Conservation (phyloP, 1,140 invertebrate genomes). For the Pseudomyrmex dendroicus region DNA sequence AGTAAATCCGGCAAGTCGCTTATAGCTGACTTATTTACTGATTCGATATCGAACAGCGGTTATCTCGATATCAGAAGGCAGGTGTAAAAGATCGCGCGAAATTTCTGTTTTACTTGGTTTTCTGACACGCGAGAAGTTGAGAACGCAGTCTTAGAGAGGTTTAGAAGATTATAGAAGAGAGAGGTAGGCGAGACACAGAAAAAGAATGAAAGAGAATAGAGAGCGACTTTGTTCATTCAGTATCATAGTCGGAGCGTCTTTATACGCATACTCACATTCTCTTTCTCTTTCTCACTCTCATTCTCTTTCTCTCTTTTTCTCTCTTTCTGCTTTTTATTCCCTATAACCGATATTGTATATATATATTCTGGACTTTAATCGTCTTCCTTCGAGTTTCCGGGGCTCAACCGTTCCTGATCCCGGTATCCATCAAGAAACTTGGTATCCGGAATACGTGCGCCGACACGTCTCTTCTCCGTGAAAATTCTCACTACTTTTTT, state of each 20-base stretch:
- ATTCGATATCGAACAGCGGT: slow-evolving; percentile 6
- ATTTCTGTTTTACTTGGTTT: slow-evolving; percentile 52
- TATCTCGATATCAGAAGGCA: slow-evolving; percentile 1
- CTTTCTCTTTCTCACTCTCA: not conserved
- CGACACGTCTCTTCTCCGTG: slow-evolving; percentile 4
- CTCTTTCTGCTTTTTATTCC: not conserved
- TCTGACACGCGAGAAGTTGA: not conserved
- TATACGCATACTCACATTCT: not conserved
- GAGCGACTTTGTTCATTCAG: not conserved
- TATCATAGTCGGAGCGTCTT: not conserved
- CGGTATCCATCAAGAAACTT: slow-evolving; percentile 34
- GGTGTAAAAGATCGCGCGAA: slow-evolving; percentile 18
- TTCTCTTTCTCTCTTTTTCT: not conserved
- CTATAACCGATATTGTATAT: slow-evolving; percentile 3
- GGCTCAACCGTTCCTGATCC: slow-evolving; percentile 16
- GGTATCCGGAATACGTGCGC: not conserved
- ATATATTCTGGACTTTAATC: slow-evolving; percentile 44
- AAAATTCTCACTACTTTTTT: slow-evolving; percentile 44
- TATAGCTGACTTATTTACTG: not conserved
- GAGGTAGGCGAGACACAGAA: not conserved
- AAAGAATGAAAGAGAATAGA: not conserved
- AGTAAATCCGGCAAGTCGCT: not conserved
- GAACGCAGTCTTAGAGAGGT: slow-evolving; percentile 2
- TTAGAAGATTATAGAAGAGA: slow-evolving; percentile 29
- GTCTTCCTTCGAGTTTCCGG: slow-evolving; percentile 37